Base-by-base conservation (phyloP, 1,140 invertebrate species). In the Stegodyphus mimosarum region DNA sequence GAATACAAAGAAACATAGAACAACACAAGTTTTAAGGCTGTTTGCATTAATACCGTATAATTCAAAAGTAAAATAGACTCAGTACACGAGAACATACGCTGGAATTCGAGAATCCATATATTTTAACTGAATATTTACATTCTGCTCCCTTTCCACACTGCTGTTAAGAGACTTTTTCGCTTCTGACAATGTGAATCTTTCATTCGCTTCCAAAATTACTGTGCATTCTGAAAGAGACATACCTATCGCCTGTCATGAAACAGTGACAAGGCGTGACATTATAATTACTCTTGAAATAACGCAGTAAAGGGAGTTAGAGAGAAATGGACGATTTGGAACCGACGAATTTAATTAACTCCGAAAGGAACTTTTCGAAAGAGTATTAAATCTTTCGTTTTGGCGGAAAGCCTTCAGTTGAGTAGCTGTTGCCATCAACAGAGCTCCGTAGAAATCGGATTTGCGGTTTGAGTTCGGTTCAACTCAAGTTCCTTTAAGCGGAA, bases 271-370 rank as follows among this genome's bases (percentile, higher is more conserved):
- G 33, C 66, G 33, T 67, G 66, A 67, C 66, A 67, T 17, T 18
- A 67, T 67, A 18, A 67, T 67, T 67, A 67, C 66, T 15, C 33
- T 67, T 17, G n/a, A 5, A 67, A 17, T n/a, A 17, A 3, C 33
- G 33, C 33, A 33, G 33, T 33, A 33, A 33, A 67, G 33, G n/a
- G 66, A 67, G 15, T 67, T 18, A 17, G 66, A 67, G n/a, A n/a
- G 33, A 67, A 67, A 67, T 18, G 33, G n/a, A 4, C 11, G 17
- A 67, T 18, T 67, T 18, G n/a, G 33, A 67, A 67, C n/a, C 33
- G 66, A 67, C n/a, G 66, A 67, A 67, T 67, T 67, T 67, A 67
- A 67, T 67, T 67, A 67, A 67, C 66, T 67, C n/a, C 7, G 11
- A 67, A 15, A 67, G 9, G 66, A 67, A 18, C n/a, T 18, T n/a